Conservation (phyloP, 2,113 vertebrate species). For the Zapus hudsonius region DNA sequence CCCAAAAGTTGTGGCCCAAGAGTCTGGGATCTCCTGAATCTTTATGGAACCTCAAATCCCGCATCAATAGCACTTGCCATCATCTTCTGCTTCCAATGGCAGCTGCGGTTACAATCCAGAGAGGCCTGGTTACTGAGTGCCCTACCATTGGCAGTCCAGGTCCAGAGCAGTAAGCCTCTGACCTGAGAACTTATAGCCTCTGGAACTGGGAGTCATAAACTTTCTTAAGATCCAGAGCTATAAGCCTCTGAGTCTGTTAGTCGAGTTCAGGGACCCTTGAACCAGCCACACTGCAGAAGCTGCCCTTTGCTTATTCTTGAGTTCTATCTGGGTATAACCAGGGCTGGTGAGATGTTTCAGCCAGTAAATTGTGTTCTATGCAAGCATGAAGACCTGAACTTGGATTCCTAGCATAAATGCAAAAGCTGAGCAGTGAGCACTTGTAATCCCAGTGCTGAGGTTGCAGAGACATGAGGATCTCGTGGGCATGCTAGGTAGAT, state of each 20-base stretch:
- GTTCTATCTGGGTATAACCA: not conserved
- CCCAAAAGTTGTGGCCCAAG: too few species aligned
- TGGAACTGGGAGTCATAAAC: not conserved
- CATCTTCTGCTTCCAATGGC: not conserved
- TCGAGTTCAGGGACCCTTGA: not conserved
- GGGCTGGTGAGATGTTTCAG: too few species aligned
- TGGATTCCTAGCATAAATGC: too few species aligned
- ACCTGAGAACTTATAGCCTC: not conserved
- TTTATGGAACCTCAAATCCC: too few species aligned
- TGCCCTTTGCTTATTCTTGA: not conserved
- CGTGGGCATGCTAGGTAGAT: too few species aligned
- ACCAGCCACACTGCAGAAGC: not conserved
- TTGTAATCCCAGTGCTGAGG: too few species aligned
- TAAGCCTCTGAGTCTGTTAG: not conserved
- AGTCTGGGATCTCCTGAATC: too few species aligned
- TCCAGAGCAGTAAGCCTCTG: not conserved
- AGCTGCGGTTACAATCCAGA: not conserved
- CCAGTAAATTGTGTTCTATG: too few species aligned
- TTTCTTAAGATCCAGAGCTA: not conserved
- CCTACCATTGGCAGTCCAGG: not conserved
- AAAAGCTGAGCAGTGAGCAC: too few species aligned
- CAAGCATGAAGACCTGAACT: too few species aligned
- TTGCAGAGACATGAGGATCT: too few species aligned
- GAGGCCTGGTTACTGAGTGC: not conserved
- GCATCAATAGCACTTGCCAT: too few species aligned